These are phyloP conservation scores for Oxytorus armatus DNA, from an alignment of 2,888 invertebrate genomes.

Conservation along the genomic window DNA sequence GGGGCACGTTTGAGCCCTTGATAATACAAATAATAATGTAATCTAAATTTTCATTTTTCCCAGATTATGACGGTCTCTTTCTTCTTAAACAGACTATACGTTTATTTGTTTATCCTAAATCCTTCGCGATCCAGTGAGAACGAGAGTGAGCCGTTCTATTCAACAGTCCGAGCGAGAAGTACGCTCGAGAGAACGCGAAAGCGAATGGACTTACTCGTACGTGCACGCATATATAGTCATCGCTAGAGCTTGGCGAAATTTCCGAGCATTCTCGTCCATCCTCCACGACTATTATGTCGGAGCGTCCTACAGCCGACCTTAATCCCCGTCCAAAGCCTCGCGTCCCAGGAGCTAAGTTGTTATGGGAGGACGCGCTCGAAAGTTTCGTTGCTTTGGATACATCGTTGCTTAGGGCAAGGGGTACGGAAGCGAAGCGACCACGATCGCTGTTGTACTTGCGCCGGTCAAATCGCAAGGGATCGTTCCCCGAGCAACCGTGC, in stretches of 20 bases:
- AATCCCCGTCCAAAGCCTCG: constrained; percentile 43
- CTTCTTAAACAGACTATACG: background rate
- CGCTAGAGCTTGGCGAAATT: too few species aligned
- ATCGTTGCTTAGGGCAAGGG: constrained; percentile 13
- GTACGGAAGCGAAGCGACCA: background rate
- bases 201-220: background rate
- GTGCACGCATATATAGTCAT: background rate
- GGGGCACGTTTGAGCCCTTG: too few species aligned
- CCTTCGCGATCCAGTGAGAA: too few species aligned
- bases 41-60: too few species aligned
- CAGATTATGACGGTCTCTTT: too few species aligned
- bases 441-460: constrained; percentile 1
- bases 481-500: constrained; percentile 3
- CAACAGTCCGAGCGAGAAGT: too few species aligned
- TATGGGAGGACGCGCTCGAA: constrained; percentile 29
- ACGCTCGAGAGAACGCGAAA: too few species aligned
- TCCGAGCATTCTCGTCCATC: background rate
- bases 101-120: background rate
- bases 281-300: background rate
- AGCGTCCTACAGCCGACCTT: constrained; percentile 6
- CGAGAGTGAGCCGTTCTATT: too few species aligned
- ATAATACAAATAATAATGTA: too few species aligned
- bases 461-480: constrained; percentile 3
- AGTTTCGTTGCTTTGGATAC: constrained; percentile 26
- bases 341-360: constrained; percentile 41